Evolutionary conservation across 1,140 invertebrate species (phyloP), one percentile per base, ranked within the genome.

Genomic region (Akabosia matsudoensis): DNA sequence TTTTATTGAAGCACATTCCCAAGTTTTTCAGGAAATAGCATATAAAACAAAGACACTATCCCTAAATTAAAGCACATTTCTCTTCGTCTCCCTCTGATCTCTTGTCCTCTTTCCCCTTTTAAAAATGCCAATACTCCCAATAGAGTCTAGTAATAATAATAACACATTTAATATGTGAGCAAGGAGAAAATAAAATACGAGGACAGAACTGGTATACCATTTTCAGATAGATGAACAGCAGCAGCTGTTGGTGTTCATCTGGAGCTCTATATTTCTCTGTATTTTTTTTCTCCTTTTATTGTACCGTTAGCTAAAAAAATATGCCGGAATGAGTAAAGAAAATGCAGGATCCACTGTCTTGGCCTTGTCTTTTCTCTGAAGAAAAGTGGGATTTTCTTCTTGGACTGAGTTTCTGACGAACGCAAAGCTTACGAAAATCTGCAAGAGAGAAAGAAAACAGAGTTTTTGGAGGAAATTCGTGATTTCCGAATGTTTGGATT

Each of bases 81-180:
- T 61, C 54, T 14, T 24, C 7, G 54, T 61, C 54, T 24, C 24
- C 54, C 24, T 22, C 54, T 7, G 13, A 16, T 61, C n/a, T 22
- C 7, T 24, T 22, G 7, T 3, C 7, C 24, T 61, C 24, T 24
- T 61, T 61, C 24, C 4, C 24, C 54, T 24, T n/a, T 4, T 24
- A 61, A 61, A 61, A 61, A 61, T 61, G n/a, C 54, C 54, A 61
- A 61, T 61, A 61, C n/a, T 61, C 54, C 7, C n/a, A 61, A 61
- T 61, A 61, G 4, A 22, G n/a, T 13, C 14, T 16, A 22, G 54
- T 22, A 14, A 22, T 22, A n/a, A 14, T 61, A 61, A 14, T 61
- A 61, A 4, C 24, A 61, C 54, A 24, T 61, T 45, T 45, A 45
- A 45, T 45, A 45, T 45, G 37, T 45, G 37, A 45, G 18, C 7